phyloP scores from a whole-genome alignment of 2,888 invertebrate species.

The Agelastica alni region DNA sequence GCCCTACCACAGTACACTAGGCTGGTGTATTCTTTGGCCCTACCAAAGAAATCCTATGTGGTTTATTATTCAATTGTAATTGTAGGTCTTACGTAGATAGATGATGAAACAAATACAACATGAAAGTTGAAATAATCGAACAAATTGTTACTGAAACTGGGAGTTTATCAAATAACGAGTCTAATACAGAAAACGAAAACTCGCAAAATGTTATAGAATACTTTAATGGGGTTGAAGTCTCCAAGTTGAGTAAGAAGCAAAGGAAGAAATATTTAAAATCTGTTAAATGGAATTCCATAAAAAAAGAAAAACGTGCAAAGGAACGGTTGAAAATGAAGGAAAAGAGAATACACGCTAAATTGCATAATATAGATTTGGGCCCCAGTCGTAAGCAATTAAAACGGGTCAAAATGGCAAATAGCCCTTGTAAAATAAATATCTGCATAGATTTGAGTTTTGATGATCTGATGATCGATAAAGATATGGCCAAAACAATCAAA shows the following conservation, averaged over 20 bases:
- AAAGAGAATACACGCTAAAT: constrained; percentile 70
- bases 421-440: constrained; percentile 70
- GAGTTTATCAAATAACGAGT: neutral
- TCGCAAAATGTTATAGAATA: constrained; percentile 28
- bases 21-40: too few species aligned
- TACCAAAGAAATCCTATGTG: too few species aligned
- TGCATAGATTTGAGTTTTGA: constrained; percentile 92
- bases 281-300: constrained; percentile 73
- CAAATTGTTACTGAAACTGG: neutral
- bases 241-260: constrained; percentile 53
- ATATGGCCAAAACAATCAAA: constrained; percentile 85
- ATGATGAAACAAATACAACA: too few species aligned
- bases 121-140: constrained; percentile 1
- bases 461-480: constrained; percentile 81
- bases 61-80: too few species aligned
- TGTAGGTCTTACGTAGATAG: too few species aligned
- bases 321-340: constrained; percentile 71
- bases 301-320: constrained; percentile 70
- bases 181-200: neutral
- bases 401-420: constrained; percentile 69
- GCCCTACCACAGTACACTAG: too few species aligned
- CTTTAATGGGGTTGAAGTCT: constrained; percentile 55
- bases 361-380: constrained; percentile 72
- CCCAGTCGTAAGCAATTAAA: constrained; percentile 83
- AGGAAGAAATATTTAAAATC: constrained; percentile 61